Base-by-base conservation (phyloP, 2,113 vertebrate genomes). In the Eubucco bourcierii region DNA sequence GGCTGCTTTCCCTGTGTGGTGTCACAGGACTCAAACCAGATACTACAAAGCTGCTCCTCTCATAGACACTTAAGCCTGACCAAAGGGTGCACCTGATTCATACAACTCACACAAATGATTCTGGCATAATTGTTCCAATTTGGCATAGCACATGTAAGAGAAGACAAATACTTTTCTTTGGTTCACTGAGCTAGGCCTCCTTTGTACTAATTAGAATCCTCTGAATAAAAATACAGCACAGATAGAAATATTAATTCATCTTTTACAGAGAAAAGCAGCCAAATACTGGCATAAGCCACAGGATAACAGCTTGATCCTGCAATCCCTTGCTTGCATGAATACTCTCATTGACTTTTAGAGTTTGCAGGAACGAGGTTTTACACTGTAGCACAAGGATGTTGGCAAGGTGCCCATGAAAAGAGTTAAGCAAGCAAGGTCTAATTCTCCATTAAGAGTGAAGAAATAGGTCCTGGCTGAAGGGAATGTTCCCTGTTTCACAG, bases 261-360 rank as follows among this genome's bases (percentile, higher is more conserved):
- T 77, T 91, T 84, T 76, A 21, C 18, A 65, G 76, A 66, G 68
- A 75, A 88, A 95, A 55, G 76, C 90, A 93, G 94, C 76, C 95
- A 96, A 96, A 94, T 78, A 72, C 31, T 88, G 82, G 90, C 82
- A 86, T 92, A 88, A 95, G 73, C 73, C 80, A 84, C 7, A 20
- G 93, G 83, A 88, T 80, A 95, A 93, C 85, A 93, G 90, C 91
- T 96, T 95, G 91, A 94, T 95, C 85, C 95, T 65, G 27, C 82
- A 96, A 96, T 94, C 75, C 70, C 63, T 87, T 94, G 53, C 76
- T 75, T 96, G 90, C 87, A 72, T 73, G 95, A 90, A 91, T n/a
- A 93, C 80, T 70, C 55, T 80, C 82, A 94, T 95, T 95, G 94
- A 95, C 82, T 95, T 90, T 41, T 61, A 84, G 73, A 77, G 82